Percentiles rank a stretch among this genome's conserved stretches.
Conservation (phyloP, 2,888 invertebrate species). For the Limnephilus rhombicus region DNA sequence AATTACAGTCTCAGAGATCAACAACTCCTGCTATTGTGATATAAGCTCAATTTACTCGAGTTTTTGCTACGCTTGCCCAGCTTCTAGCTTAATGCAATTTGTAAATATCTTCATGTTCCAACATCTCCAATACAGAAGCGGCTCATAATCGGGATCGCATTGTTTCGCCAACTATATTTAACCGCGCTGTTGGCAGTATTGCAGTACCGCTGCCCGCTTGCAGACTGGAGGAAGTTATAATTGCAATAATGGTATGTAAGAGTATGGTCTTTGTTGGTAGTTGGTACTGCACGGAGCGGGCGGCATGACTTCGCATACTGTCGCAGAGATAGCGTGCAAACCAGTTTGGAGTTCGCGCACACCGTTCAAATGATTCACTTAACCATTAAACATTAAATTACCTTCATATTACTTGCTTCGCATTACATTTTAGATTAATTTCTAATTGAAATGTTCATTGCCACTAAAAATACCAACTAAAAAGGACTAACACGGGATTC, state of each 20-base stretch:
- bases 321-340: neutral
- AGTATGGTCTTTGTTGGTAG: neutral
- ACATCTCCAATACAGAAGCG: neutral
- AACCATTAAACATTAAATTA: neutral
- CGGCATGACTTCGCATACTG: neutral
- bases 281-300: constrained; percentile 20
- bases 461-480: neutral
- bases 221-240: neutral
- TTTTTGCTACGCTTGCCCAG: neutral
- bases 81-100: neutral
- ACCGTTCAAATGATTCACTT: constrained; percentile 12
- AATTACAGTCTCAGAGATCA: too few species aligned
- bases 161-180: neutral
- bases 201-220: neutral
- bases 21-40: neutral
- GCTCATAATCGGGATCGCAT: neutral
- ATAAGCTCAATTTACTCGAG: neutral
- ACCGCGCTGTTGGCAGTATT: neutral
- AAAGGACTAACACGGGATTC: neutral
- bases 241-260: neutral
- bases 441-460: neutral
- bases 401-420: neutral
- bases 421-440: neutral
- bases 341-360: constrained; percentile 18
- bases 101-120: neutral